Evolutionary conservation across 2,888 invertebrate species (phyloP), one percentile per base, ranked within the genome.

Genomic region (Oxyscelio sp.): DNA sequence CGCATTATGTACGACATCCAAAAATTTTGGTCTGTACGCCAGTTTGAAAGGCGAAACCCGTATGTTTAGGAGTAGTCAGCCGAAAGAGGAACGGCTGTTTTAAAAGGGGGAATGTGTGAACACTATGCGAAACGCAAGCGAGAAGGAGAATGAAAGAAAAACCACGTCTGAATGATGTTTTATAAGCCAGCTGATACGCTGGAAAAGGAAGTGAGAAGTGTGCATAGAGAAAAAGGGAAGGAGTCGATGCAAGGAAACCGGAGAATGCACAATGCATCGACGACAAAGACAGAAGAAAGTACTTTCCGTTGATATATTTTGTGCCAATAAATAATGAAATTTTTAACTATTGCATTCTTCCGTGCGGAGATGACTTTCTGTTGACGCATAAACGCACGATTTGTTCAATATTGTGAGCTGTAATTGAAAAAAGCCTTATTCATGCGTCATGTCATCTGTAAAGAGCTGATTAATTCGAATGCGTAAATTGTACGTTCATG

Each of bases 141-240:
- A 31, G 52, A 31, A 24, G 63, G 52, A 52, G n/a, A 50, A 66
- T 45, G 65, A 70, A 78, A 75, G 79, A 74, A 52, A 82, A 83
- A 83, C 83, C 78, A 73, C 75, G 84, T 59, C 52, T 81, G 84
- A 85, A 80, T 84, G 83, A 83, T 81, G 84, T 82, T 85, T 84
- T 87, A 85, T 87, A 66, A 79, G 58, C 75, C 66, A 71, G 77
- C 71, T 77, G 81, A 74, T 70, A 70, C 70, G 48, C 27, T 38
- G 34, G 56, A 34, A 43, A 54, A 40, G 27, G 17, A 40, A 73
- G 52, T 4, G n/a, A 31, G 43, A 43, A 19, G 15, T 24, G 24
- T 15, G 61, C 59, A 8, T 19, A 9, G 6, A 34, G 34, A 27
- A 58, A 34, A 58, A 9, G 34, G 27, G 27, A n/a, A 54, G 27